Conservation (phyloP, 2,113 vertebrate genomes). For the Amazona vittata region DNA sequence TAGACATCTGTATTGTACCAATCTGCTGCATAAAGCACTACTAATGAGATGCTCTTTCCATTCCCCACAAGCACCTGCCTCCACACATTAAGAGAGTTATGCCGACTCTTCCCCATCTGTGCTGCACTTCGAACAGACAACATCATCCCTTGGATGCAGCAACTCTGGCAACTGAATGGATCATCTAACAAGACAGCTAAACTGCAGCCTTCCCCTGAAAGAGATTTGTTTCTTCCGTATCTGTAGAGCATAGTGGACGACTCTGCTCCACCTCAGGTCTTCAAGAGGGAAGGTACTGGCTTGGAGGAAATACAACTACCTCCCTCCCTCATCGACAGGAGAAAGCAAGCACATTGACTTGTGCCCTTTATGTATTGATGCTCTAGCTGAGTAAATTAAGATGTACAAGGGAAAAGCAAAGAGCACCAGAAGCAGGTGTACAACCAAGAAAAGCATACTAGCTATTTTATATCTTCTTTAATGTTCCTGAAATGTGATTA, state of each 20-base stretch:
- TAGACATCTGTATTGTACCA: constrained; percentile 15
- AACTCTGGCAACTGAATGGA: background rate
- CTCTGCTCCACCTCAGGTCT: background rate
- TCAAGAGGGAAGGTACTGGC: background rate
- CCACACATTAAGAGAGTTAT: background rate
- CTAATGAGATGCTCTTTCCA: constrained; percentile 41
- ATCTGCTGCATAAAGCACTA: background rate
- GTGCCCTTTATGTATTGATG: constrained; percentile 59
- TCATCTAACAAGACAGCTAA: background rate
- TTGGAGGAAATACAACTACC: constrained; percentile 16
- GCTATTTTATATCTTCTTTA: constrained; percentile 47
- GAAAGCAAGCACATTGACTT: constrained; percentile 24
- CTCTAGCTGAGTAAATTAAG: constrained; percentile 43
- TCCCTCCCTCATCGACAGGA: constrained; percentile 12
- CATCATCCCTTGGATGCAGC: background rate
- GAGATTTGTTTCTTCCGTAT: background rate
- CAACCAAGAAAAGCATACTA: background rate
- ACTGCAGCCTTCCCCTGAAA: background rate
- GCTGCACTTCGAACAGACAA: background rate
- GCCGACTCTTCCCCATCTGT: constrained; percentile 2
- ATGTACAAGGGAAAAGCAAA: constrained; percentile 42
- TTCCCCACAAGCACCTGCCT: background rate
- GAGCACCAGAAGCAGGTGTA: background rate
- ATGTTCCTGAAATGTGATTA: constrained; percentile 66
- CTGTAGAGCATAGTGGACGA: background rate